A percentile compares a stretch with the other conserved stretches of the same genome.
phyloP scores from a whole-genome alignment of 2,888 invertebrate genomes.

The Polietes domitor region DNA sequence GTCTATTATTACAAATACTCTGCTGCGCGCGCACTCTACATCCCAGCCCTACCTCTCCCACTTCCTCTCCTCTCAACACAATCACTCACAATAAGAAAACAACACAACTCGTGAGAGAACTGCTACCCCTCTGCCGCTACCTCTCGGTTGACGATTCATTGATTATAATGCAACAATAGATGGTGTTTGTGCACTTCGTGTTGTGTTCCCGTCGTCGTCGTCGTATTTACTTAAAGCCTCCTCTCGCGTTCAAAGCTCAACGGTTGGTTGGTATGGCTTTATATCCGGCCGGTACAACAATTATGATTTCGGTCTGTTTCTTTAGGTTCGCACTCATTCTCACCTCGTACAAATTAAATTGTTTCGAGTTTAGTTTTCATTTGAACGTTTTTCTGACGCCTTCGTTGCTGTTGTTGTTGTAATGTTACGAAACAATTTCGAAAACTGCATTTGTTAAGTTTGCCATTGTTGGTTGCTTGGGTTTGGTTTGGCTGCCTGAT shows the following conservation, averaged over 20 bases:
- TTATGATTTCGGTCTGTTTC: conserved; percentile 33
- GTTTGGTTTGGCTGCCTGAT: not conserved
- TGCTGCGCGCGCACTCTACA: conserved; percentile 21
- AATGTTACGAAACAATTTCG: conserved; percentile 33
- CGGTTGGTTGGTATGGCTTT: conserved; percentile 5
- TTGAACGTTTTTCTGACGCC: not conserved
- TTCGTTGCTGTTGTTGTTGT: not conserved
- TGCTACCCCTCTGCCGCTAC: conserved; percentile 73
- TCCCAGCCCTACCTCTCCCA: not conserved
- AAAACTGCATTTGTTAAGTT: conserved; percentile 15
- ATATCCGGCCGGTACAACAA: conserved; percentile 49
- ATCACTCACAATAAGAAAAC: not conserved
- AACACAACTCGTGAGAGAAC: not conserved
- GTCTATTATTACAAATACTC: not conserved
- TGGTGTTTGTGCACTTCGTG: conserved; percentile 46
- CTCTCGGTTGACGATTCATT: conserved; percentile 78
- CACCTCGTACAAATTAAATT: conserved; percentile 5
- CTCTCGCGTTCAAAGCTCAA: too few relatives aligned
- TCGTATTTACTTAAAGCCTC: not conserved
- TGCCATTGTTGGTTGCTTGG: not conserved
- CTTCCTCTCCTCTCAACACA: not conserved
- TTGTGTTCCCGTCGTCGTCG: not conserved
- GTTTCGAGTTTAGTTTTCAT: not conserved
- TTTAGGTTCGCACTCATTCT: not conserved
- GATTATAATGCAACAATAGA: conserved; percentile 64